Evolutionary conservation across 2,113 vertebrate species (phyloP), one percentile per base, ranked within the genome.

Genomic region (Vidua chalybeata): DNA sequence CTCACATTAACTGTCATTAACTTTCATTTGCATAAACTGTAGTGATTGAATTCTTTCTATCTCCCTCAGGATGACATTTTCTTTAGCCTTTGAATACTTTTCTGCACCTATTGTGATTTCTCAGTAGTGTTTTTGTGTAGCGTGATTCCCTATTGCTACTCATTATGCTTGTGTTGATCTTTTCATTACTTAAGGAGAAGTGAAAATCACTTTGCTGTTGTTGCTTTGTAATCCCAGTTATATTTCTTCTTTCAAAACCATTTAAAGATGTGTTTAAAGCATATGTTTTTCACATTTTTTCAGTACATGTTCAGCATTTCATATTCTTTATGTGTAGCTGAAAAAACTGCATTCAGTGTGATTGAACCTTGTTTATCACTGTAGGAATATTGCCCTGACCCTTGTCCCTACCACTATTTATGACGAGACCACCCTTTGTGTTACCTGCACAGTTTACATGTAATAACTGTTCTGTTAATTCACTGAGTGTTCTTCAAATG

Each of bases 51-150:
- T 91, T 87, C 19, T 90, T 89, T 68, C 2, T 82, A 4, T 72
- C 41, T 92, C 73, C n/a, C 77, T 61, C 52, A 73, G 84, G 49
- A 90, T 74, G 41, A 22, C 46, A 74, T 96, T 91, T 94, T 85
- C 71, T 94, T 67, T 59, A 85, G 55, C 67, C 41, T 95, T 93
- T 91, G 75, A 87, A 69, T 90, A 82, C 15, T 83, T 85, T 89
- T 87, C n/a, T 94, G 35, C 46, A 83, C 30, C 19, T 48, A 90
- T 85, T 91, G 63, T 96, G 75, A 85, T 91, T 94, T 91, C 51
- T 85, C 27, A 71, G 58, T 79, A 79, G 76, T 54, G 55, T 83
- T 93, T 94, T 76, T 87, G n/a, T 92, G 67, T 37, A 67, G 33
- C 2, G 0, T 33, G 72, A 69, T 26, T 67, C 55, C 87, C 82